phyloP scores from a whole-genome alignment of 2,797 vertebrate species.

The Halcyon chelicuti region DNA sequence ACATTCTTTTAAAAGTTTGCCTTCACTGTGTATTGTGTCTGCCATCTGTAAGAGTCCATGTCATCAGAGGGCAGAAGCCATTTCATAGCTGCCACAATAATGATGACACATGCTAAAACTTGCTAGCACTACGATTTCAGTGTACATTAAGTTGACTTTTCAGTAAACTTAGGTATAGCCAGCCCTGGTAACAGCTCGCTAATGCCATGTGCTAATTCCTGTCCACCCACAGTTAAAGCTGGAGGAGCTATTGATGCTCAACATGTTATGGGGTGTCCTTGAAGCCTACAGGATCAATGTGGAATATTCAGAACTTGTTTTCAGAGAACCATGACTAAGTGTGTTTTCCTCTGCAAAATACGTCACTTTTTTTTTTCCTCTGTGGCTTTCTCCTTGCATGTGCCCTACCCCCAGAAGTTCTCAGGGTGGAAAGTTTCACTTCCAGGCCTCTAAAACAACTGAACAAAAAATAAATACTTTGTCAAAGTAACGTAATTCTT shows the following conservation, averaged over 20 bases:
- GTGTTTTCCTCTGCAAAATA: background rate
- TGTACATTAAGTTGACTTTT: background rate
- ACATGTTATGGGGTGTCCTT: accelerated
- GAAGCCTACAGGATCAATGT: background rate
- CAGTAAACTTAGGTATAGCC: background rate
- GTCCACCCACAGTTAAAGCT: background rate
- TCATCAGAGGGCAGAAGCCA: background rate
- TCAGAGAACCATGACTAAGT: background rate
- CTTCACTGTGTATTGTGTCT: background rate
- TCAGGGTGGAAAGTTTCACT: background rate
- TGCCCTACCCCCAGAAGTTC: background rate
- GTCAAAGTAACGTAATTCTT: background rate
- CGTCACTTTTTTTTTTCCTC: background rate
- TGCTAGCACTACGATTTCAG: background rate
- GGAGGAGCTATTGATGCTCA: background rate
- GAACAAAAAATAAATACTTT: background rate
- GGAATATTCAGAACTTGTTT: background rate
- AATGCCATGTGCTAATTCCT: background rate
- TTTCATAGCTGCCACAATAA: background rate
- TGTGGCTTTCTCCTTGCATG: background rate
- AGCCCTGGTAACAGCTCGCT: background rate
- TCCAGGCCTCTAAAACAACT: background rate
- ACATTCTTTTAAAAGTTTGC: background rate
- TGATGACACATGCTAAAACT: background rate
- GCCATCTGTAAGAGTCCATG: background rate